Percentiles rank a stretch among this genome's conserved stretches.
Conservation (phyloP, 2,797 vertebrate species). For the Phoeniculus purpureus region DNA sequence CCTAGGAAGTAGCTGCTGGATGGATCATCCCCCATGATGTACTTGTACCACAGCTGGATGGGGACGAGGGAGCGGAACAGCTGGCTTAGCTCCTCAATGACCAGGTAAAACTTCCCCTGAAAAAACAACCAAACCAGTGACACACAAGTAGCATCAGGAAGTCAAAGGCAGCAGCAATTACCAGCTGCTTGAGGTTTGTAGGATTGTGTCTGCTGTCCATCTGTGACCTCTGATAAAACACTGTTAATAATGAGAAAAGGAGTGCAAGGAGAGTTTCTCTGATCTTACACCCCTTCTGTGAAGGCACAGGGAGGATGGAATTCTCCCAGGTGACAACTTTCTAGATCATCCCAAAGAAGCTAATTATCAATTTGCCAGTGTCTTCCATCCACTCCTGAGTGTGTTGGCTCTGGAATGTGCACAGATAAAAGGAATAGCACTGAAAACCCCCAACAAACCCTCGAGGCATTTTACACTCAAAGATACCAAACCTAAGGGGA, state of each 20-base stretch:
- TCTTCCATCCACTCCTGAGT: background rate
- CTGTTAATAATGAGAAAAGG: background rate
- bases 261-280: background rate
- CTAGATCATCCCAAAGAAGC: background rate
- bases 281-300: background rate
- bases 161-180: background rate
- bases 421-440: background rate
- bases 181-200: background rate
- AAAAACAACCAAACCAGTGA: slow-evolving; percentile 41
- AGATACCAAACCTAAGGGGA: background rate
- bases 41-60: slow-evolving; percentile 98
- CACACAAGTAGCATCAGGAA: background rate
- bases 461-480: background rate
- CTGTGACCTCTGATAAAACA: background rate
- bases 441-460: background rate
- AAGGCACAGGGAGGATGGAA: background rate
- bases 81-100: slow-evolving; percentile 98
- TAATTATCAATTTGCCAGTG: background rate
- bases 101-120: slow-evolving; percentile 94
- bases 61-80: slow-evolving; percentile 94
- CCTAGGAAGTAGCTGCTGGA: slow-evolving; percentile 94
- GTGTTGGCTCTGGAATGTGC: background rate
- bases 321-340: background rate
- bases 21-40: slow-evolving; percentile 96
- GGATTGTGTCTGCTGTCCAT: slow-evolving; percentile 26